phyloP scores from a whole-genome alignment of 2,113 vertebrate genomes.

The Apistogramma diplotaenia region DNA sequence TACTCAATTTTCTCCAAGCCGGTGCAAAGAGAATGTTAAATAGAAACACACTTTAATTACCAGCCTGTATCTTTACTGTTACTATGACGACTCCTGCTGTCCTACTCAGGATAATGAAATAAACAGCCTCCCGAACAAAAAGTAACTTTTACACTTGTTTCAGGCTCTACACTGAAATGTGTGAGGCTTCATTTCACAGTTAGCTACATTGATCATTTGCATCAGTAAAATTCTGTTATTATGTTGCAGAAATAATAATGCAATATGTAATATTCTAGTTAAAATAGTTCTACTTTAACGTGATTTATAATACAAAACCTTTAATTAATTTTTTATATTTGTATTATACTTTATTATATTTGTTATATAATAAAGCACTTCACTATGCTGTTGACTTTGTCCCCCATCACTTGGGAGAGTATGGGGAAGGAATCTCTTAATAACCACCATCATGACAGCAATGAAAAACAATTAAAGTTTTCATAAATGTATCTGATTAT shows the following conservation, averaged over 20 bases:
- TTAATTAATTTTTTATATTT: too few relatives aligned
- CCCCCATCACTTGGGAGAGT: not conserved
- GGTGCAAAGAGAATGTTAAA: not conserved
- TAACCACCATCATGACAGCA: not conserved
- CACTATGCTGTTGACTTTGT: not conserved
- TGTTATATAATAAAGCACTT: not conserved
- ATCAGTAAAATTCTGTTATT: too few relatives aligned
- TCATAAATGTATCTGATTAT: not conserved
- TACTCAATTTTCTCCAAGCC: not conserved
- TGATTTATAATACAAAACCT: not conserved
- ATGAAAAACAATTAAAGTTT: not conserved
- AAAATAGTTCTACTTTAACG: not conserved
- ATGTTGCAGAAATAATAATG: too few relatives aligned
- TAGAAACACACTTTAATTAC: not conserved
- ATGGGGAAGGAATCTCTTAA: not conserved
- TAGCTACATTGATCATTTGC: not conserved
- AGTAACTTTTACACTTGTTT: not conserved
- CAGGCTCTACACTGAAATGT: not conserved
- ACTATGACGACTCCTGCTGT: not conserved
- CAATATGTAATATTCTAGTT: too few relatives aligned
- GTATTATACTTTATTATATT: too few relatives aligned
- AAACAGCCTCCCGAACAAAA: not conserved
- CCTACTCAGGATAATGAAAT: fast-evolving
- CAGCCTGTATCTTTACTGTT: not conserved
- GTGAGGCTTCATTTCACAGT: not conserved